Base-by-base conservation (phyloP, 2,888 invertebrate genomes). In the Gastracanthus pulcherrimus region DNA sequence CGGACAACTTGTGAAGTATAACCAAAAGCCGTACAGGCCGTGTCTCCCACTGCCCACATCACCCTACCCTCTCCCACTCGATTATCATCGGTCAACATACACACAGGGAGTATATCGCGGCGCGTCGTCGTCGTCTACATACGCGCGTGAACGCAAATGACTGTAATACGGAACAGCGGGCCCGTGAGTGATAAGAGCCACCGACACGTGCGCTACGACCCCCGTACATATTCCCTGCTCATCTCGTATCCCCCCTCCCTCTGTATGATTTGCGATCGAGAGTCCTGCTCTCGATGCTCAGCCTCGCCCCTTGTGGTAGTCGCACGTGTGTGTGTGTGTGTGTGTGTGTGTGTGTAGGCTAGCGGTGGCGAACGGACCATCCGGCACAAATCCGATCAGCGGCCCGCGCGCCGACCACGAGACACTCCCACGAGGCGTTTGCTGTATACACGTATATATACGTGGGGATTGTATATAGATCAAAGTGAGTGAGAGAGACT, bases 341-440 rank as follows among this genome's bases (percentile, higher is more conserved):
- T n/a, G n/a, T n/a, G 5, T 41, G 41, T 13, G 11, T 23, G 11
- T 11, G 26, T 4, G 55, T 23, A n/a, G n/a, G n/a, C n/a, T n/a
- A n/a, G n/a, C n/a, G n/a, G 23, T 26, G 55, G 55, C n/a, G 23
- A 23, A 23, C 55, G 55, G 55, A 55, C 55, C 55, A 55, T 55
- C 55, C 55, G 55, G 55, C 13, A 23, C 71, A 71, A 55, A 71
- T 71, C 69, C 48, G 69, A 51, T 69, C 69, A 34, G 13, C 7
- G 16, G 19, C 45, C 71, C 7, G 23, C 3, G 23, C 55, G 36
- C 19, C 29, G 29, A 58, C 71, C 76, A 55, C 41, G 58, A 51
- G 64, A 76, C 75, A 67, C 67, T 76, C 76, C 76, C 76, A 58
- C 67, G 67, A 76, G 76, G 55, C 51, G 45, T 13, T n/a, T n/a